phyloP scores from a whole-genome alignment of 2,797 vertebrate genomes.

The Morelia viridis region DNA sequence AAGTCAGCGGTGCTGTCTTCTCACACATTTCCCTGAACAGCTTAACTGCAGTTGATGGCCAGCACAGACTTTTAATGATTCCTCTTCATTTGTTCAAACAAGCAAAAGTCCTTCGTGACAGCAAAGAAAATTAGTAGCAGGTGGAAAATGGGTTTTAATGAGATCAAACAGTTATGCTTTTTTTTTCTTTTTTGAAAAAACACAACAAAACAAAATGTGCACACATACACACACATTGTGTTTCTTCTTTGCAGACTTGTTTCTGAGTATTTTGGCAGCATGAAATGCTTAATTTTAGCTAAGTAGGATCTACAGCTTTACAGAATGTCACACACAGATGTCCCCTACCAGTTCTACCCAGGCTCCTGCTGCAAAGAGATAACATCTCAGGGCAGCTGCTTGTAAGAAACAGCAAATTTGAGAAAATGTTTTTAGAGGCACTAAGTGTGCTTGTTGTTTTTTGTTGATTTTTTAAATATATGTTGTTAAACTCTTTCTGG shows the following conservation, averaged over 20 bases:
- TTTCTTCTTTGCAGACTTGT: conserved; percentile 1
- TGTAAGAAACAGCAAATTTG: conserved; percentile 11
- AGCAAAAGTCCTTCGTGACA: conserved; percentile 44
- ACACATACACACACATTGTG: neutral
- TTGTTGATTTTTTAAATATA: neutral
- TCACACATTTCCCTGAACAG: accelerated
- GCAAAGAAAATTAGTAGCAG: conserved; percentile 65
- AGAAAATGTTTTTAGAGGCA: conserved; percentile 62
- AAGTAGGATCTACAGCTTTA: neutral
- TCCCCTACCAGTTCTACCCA: accelerated
- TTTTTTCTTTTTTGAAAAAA: conserved; percentile 5
- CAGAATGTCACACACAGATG: neutral
- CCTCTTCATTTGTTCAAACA: conserved; percentile 34
- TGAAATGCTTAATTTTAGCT: conserved; percentile 16
- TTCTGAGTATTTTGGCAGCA: conserved; percentile 32
- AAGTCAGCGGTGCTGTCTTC: neutral
- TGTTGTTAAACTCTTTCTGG: neutral
- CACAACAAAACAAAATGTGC: neutral
- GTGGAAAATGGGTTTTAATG: conserved; percentile 61
- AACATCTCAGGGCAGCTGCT: neutral
- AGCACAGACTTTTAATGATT: conserved; percentile 19
- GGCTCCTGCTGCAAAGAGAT: neutral
- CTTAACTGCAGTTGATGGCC: conserved; percentile 24
- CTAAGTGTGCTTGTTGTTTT: conserved; percentile 52
- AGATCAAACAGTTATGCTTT: conserved; percentile 42